Conservation (phyloP, 2,888 invertebrate genomes). For the Lamellibrachia columna region DNA sequence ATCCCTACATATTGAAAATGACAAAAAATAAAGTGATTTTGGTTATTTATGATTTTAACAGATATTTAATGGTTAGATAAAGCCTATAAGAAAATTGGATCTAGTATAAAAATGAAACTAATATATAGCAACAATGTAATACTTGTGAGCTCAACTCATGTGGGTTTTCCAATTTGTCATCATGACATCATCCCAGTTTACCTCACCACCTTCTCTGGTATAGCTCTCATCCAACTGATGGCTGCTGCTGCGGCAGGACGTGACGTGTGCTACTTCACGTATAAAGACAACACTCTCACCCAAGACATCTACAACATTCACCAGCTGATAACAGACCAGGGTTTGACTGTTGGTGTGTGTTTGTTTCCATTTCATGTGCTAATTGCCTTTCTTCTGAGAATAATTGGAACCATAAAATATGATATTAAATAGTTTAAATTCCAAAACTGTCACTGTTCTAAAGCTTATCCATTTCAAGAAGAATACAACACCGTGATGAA, state of each 20-base stretch:
- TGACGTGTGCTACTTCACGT: conserved; percentile 86
- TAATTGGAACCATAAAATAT: no score
- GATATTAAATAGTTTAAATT: no score
- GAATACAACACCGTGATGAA: no score
- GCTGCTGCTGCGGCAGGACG: conserved; percentile 73
- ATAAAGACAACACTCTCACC: conserved; percentile 75
- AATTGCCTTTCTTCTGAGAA: background rate
- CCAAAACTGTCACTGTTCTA: no score
- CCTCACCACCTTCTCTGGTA: conserved; percentile 23
- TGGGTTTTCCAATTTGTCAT: background rate
- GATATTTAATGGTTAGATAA: no score
- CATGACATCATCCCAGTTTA: background rate
- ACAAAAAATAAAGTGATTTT: no score
- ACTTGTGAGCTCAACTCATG: background rate
- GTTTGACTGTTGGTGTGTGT: conserved; percentile 73
- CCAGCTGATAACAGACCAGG: conserved; percentile 66
- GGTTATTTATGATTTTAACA: no score
- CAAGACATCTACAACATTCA: conserved; percentile 74
- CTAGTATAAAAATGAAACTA: no score
- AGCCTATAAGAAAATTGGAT: no score
- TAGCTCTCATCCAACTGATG: conserved; percentile 80
- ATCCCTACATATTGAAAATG: no score
- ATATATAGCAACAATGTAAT: no score
- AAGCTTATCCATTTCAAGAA: no score
- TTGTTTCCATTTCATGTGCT: background rate